Conservation (phyloP, 2,797 vertebrate species). For the Tangara arthus region DNA sequence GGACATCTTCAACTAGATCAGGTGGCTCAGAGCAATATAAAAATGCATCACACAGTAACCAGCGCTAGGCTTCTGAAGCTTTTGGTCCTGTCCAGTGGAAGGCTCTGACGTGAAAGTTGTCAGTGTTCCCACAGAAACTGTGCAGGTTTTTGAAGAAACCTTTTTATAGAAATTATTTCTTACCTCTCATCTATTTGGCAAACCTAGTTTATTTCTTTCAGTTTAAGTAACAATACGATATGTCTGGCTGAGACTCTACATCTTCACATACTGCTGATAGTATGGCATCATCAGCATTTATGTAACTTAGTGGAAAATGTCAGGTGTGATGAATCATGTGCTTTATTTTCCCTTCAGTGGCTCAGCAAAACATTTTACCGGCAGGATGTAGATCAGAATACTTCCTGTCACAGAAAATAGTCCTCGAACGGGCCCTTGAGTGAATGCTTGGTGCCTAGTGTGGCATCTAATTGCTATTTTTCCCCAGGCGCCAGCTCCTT, state of each 20-base stretch:
- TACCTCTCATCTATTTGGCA: neutral
- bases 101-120: neutral
- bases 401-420: neutral
- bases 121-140: neutral
- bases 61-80: neutral
- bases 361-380: neutral
- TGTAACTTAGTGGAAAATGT: neutral
- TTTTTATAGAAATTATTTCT: neutral
- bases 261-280: neutral
- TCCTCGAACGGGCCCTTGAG: neutral
- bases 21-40: neutral
- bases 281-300: neutral
- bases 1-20: neutral
- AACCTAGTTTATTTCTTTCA: neutral
- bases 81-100: neutral
- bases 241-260: neutral
- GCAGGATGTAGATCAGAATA: neutral
- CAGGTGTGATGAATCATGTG: neutral
- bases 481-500: neutral
- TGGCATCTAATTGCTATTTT: too few species aligned
- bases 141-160: neutral
- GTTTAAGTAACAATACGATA: neutral
- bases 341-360: neutral
- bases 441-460: rapidly evolving
- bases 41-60: neutral